Evolutionary conservation across 35 echinoderm and acorn worm species (phyloP).

Genomic region (Chiridota heheva): DNA sequence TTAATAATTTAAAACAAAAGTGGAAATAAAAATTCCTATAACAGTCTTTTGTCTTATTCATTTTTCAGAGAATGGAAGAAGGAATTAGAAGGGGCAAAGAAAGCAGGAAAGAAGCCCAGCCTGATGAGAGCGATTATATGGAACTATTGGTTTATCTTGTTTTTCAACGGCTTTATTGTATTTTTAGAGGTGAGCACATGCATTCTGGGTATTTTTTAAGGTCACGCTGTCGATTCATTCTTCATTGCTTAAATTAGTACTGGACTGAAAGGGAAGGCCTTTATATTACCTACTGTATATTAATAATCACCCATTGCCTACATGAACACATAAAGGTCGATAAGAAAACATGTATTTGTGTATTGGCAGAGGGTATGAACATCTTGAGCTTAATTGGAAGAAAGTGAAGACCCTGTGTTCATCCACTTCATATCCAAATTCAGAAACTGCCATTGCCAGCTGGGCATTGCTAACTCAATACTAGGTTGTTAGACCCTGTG

Average conservation of each 20-base stretch:
- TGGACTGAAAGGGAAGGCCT: not conserved
- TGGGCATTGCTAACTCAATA: no score
- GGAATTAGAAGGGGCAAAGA: constrained; percentile 18
- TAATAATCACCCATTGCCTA: not conserved
- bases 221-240: not conserved
- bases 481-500: no score
- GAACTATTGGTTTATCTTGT: not conserved
- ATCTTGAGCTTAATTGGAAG: no score
- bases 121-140: constrained; percentile 15
- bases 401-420: no score
- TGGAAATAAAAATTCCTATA: no score
- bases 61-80: constrained; percentile 20
- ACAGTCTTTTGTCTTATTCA: constrained; percentile 8
- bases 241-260: not conserved
- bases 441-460: no score
- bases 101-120: constrained; percentile 16
- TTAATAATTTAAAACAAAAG: no score
- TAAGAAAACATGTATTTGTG: not conserved
- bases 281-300: not conserved
- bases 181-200: constrained; percentile 28
- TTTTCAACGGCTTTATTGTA: constrained; percentile 28
- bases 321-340: not conserved
- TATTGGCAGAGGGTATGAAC: not conserved
- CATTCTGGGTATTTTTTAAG: not conserved
- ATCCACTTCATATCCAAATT: no score